A percentile compares a stretch with the other conserved stretches of the same genome.
These are phyloP conservation scores for Linyphia triangularis DNA, from an alignment of 2,888 invertebrate genomes.

Conservation along the genomic window DNA sequence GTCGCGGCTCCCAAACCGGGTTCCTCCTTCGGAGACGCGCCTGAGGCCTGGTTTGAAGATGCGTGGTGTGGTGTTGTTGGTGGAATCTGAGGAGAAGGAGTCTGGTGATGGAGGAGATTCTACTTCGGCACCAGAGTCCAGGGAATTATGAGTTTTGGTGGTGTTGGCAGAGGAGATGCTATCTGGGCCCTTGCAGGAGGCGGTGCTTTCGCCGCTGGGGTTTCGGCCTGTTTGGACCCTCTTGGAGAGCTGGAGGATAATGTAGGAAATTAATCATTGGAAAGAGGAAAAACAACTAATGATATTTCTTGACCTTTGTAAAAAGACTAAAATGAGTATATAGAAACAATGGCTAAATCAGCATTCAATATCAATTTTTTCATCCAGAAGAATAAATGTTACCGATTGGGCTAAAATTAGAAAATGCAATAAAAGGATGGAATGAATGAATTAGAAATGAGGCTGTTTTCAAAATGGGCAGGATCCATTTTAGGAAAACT, in stretches of 20 bases:
- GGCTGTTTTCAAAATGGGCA: too few species aligned
- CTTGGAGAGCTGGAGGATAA: not conserved
- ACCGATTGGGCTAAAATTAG: too few species aligned
- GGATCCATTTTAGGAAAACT: too few species aligned
- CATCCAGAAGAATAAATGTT: too few species aligned
- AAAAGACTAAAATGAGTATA: too few species aligned
- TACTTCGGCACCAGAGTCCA: slow-evolving; percentile 64
- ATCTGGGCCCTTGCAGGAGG: slow-evolving; percentile 5
- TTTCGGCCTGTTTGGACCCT: slow-evolving; percentile 27
- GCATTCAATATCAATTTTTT: too few species aligned
- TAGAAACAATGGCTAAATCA: too few species aligned
- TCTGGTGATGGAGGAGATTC: slow-evolving; percentile 66
- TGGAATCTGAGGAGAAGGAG: slow-evolving; percentile 49
- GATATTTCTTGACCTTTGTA: too few species aligned
- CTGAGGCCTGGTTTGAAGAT: slow-evolving; percentile 12
- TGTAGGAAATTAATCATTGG: too few species aligned
- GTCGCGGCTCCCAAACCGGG: slow-evolving; percentile 46
- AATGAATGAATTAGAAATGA: too few species aligned
- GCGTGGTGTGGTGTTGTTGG: slow-evolving; percentile 28
- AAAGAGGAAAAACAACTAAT: too few species aligned
- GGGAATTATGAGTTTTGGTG: slow-evolving; percentile 67
- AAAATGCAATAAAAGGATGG: too few species aligned
- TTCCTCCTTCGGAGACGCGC: not conserved
- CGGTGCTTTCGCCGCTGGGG: slow-evolving; percentile 61
- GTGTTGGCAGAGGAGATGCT: slow-evolving; percentile 73